phyloP scores from a whole-genome alignment of 2,797 vertebrate species.

The Heterohyrax brucei region DNA sequence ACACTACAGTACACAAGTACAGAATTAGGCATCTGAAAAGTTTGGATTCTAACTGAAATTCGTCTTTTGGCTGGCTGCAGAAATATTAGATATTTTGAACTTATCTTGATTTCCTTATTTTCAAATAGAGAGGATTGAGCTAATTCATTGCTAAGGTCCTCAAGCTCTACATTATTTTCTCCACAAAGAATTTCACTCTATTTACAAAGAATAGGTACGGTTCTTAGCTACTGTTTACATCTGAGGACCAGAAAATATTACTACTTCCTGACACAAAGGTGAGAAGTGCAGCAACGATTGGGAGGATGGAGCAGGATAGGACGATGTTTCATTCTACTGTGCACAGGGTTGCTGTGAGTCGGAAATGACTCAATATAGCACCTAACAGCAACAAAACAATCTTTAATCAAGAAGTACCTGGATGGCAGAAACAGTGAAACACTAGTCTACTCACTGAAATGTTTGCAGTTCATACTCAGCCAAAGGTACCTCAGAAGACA shows the following conservation, averaged over 20 bases:
- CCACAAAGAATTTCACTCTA: neutral
- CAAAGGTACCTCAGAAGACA: neutral
- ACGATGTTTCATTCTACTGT: no score
- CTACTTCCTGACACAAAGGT: neutral
- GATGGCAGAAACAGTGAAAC: neutral
- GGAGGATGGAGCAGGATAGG: no score
- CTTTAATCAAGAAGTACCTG: neutral
- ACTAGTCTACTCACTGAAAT: neutral
- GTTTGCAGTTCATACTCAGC: neutral
- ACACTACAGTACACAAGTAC: no score
- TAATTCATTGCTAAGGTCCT: neutral
- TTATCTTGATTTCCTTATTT: constrained; percentile 32
- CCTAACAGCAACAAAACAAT: neutral
- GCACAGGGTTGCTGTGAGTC: no score
- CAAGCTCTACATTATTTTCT: neutral
- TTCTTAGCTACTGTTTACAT: neutral
- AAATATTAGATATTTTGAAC: neutral
- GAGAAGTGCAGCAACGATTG: no score
- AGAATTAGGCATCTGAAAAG: neutral
- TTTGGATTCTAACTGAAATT: neutral
- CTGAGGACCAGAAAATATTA: neutral
- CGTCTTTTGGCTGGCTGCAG: neutral
- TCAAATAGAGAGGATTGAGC: neutral
- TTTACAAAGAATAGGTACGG: neutral
- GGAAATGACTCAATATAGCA: no score